Conservation (phyloP, 2,888 invertebrate species). For the Nymphalis urticae region DNA sequence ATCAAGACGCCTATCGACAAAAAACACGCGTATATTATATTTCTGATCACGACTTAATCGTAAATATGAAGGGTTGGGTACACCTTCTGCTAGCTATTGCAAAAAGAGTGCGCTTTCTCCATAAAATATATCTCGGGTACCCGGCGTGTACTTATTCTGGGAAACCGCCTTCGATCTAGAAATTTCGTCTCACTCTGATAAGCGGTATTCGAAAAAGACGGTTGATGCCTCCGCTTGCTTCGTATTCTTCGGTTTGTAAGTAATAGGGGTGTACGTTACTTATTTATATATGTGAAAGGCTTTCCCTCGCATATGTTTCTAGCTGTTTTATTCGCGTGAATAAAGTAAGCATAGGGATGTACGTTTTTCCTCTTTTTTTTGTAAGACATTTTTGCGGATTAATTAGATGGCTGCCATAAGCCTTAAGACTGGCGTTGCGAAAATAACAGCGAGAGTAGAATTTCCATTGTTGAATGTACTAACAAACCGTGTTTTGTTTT, state of each 20-base stretch:
- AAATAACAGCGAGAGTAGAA: conserved; percentile 4
- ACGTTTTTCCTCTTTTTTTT: conserved; percentile 41
- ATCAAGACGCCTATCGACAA: conserved; percentile 68
- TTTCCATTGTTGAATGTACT: conserved; percentile 22
- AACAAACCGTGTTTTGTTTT: conserved; percentile 21
- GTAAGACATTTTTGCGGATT: conserved; percentile 37
- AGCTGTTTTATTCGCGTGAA: conserved; percentile 70
- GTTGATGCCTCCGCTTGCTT: not conserved
- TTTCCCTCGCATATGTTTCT: conserved; percentile 72
- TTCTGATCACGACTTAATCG: conserved; percentile 81
- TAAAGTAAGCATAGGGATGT: conserved; percentile 60
- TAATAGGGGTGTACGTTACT: conserved; percentile 51
- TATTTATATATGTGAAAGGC: conserved; percentile 68
- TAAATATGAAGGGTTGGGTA: conserved; percentile 78
- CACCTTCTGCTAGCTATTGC: conserved; percentile 80
- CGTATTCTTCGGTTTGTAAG: conserved; percentile 6
- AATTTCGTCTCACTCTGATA: conserved; percentile 1
- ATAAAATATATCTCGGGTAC: conserved; percentile 75
- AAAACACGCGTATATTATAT: conserved; percentile 74
- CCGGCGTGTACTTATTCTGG: conserved; percentile 43
- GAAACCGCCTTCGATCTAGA: conserved; percentile 2
- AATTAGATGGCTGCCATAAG: conserved; percentile 36
- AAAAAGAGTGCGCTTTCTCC: conserved; percentile 77
- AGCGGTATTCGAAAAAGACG: not conserved
- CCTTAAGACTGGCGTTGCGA: conserved; percentile 22